These are phyloP conservation scores for Microtus pennsylvanicus DNA, from an alignment of 2,113 vertebrate species.

Conservation along the genomic window DNA sequence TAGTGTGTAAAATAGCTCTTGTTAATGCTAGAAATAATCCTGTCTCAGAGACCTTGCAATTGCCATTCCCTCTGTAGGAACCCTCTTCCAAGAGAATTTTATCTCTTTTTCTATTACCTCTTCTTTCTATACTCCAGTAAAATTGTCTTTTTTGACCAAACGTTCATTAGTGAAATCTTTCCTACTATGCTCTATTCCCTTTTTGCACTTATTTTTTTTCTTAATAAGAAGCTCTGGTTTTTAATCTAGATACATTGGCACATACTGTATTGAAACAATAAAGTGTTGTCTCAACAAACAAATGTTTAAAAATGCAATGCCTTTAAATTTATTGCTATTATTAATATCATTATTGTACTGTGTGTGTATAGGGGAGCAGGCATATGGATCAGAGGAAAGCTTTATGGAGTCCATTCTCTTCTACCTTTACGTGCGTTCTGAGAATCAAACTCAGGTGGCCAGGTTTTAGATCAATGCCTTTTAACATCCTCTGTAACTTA, in stretches of 20 bases:
- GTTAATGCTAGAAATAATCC: not conserved
- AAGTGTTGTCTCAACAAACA: not conserved
- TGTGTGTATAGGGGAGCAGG: too few relatives aligned
- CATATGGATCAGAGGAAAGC: too few relatives aligned
- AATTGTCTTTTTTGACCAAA: not conserved
- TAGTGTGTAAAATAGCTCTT: not conserved
- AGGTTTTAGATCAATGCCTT: not conserved
- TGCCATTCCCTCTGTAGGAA: not conserved
- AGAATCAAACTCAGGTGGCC: not conserved
- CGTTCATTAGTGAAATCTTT: not conserved
- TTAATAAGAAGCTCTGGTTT: not conserved
- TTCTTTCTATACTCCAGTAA: not conserved
- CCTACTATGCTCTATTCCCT: not conserved
- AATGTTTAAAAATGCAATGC: not conserved
- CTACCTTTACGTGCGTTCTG: too few relatives aligned
- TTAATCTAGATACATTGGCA: not conserved
- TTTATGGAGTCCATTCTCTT: not conserved
- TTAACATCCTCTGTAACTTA: not conserved
- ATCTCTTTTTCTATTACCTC: not conserved
- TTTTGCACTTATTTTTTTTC: not conserved
- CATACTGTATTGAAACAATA: not conserved
- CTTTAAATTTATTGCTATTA: not conserved
- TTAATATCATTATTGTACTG: not conserved
- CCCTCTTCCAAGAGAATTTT: not conserved
- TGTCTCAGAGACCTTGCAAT: not conserved